Conservation (phyloP, 2,888 invertebrate genomes). For the Marronus borbonicus region DNA sequence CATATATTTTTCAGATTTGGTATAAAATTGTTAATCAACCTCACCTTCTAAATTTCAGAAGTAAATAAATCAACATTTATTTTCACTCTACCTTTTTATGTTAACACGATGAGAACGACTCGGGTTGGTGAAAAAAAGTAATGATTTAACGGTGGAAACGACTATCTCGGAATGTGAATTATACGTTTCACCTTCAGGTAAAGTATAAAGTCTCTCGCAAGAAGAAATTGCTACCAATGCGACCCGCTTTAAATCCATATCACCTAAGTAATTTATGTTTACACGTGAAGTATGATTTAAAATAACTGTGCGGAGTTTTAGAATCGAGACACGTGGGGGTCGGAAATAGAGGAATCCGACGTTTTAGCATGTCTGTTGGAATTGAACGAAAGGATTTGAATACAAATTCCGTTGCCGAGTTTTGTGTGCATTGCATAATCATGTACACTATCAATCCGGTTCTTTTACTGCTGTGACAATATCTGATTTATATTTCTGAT, state of each 20-base stretch:
- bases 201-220: conserved; percentile 43
- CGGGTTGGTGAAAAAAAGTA: conserved; percentile 11
- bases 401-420: conserved; percentile 54
- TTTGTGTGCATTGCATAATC: conserved; percentile 51
- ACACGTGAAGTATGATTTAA: conserved; percentile 49
- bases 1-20: too few species aligned
- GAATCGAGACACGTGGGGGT: conserved; percentile 57
- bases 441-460: conserved; percentile 53
- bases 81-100: conserved; percentile 3
- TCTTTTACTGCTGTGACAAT: conserved; percentile 48
- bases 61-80: conserved; percentile 30
- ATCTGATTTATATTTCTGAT: conserved; percentile 49
- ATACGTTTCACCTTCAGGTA: conserved; percentile 38
- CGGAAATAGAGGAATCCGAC: conserved; percentile 59
- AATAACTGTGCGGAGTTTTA: conserved; percentile 53
- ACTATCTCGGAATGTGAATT: conserved; percentile 40
- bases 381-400: conserved; percentile 58
- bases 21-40: too few species aligned
- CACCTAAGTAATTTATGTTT: conserved; percentile 52
- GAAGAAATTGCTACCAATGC: conserved; percentile 44
- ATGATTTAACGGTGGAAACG: conserved; percentile 42
- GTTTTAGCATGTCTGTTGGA: conserved; percentile 57
- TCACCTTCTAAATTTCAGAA: neutral
- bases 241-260: conserved; percentile 51
- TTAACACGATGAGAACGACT: conserved; percentile 11